A percentile compares a stretch with the other conserved stretches of the same genome.
Conservation (phyloP, 2,888 invertebrate species). For the Acronicta alni region DNA sequence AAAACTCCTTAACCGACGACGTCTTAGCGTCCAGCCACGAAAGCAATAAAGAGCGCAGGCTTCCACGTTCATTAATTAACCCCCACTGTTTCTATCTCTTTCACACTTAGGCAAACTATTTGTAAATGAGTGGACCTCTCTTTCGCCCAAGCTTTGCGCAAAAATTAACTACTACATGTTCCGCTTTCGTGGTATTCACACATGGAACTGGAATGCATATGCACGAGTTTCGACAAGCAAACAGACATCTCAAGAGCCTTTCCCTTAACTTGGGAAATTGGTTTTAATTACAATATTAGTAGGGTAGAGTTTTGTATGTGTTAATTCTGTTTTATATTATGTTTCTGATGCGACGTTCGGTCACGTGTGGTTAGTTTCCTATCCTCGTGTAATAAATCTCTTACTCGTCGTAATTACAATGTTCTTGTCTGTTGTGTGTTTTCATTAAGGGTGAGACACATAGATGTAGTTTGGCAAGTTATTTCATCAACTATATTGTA, state of each 20-base stretch:
- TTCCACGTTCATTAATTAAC: conserved; percentile 90
- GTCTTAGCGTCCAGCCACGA: conserved; percentile 88
- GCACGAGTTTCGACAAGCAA: conserved; percentile 68
- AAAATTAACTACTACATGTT: conserved; percentile 89
- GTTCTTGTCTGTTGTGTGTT: conserved; percentile 88
- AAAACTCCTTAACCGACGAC: conserved; percentile 87
- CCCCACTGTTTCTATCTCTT: conserved; percentile 78
- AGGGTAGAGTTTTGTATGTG: conserved; percentile 75
- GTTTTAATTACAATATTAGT: conserved; percentile 75
- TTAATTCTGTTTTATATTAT: conserved; percentile 67
- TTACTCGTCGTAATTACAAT: conserved; percentile 87
- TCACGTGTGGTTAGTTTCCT: conserved; percentile 87
- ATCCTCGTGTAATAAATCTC: conserved; percentile 87
- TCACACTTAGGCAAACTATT: conserved; percentile 81
- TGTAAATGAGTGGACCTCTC: conserved; percentile 87
- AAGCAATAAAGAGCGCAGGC: conserved; percentile 90
- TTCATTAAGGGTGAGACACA: conserved; percentile 81
- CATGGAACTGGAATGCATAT: conserved; percentile 85
- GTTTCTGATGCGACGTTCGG: conserved; percentile 66
- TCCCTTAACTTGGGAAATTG: conserved; percentile 68
- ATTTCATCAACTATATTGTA: conserved; percentile 43
- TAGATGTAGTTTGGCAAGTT: conserved; percentile 60
- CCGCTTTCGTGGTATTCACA: conserved; percentile 81
- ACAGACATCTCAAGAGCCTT: conserved; percentile 66
- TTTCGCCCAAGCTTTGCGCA: conserved; percentile 88